Evolutionary conservation across 2,888 invertebrate species (phyloP), one percentile per base, ranked within the genome.

Genomic region (Campaea margaritaria): DNA sequence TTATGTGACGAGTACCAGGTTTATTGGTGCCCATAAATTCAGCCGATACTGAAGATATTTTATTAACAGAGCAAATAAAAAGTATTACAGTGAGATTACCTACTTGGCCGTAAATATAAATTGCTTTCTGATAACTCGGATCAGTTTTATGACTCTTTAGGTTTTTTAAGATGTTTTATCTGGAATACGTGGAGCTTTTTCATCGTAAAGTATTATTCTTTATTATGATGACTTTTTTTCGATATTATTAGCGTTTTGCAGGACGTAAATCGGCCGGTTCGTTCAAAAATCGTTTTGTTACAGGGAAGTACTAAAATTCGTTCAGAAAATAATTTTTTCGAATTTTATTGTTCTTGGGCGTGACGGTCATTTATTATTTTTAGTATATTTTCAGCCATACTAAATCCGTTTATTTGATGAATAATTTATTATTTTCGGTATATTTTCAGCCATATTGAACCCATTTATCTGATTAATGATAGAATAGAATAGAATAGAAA

Each of bases 31-130:
- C 66, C 68, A 82, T 88, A 88, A 88, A 89, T 83, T 81, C 72
- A 65, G 67, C 59, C 73, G 73, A 73, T 73, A 71, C 73, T 69
- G 41, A 58, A 70, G 67, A 81, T 81, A 85, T 86, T 87, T 89
- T 88, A 88, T 87, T 87, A 83, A 78, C 75, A 75, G 70, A 73
- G 76, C 84, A 86, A 86, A 88, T 89, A 87, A 87, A 74, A 74
- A 69, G 61, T 69, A 70, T 70, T 75, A 74, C 68, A 71, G 59
- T 70, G 50, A 78, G 72, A 79, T 75, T 75, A 75, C 73, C 66
- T 67, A 68, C 74, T 72, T 67, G 67, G 74, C 71, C 72, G 72
- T 81, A 80, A 83, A 84, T 78, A 77, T 75, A 77, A 81, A 83
- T 82, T 81, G 80, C 72, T 76, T 75, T 69, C 67, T 64, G 65